A percentile compares a stretch with the other conserved stretches of the same genome.
phyloP scores from a whole-genome alignment of 1,140 invertebrate genomes.

The Drusus annulatus region DNA sequence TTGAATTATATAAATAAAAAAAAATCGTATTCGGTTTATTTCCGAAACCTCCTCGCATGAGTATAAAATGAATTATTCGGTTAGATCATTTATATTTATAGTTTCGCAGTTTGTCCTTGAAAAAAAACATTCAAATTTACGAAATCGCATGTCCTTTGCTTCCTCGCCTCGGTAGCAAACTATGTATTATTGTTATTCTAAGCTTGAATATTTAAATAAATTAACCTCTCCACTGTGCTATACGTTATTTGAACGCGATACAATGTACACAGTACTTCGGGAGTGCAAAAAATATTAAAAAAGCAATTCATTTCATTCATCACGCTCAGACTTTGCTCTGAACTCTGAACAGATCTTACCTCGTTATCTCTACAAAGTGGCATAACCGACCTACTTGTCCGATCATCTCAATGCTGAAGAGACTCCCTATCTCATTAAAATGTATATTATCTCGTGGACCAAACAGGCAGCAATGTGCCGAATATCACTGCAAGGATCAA shows the following conservation, averaged over 20 bases:
- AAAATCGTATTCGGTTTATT: no score
- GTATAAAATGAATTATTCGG: no score
- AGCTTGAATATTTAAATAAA: not conserved
- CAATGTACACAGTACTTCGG: not conserved
- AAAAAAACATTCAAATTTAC: no score
- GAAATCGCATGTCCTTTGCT: no score
- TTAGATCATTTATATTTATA: no score
- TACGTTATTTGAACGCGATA: not conserved
- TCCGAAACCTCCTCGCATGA: no score
- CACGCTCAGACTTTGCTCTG: not conserved
- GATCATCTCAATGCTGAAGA: not conserved
- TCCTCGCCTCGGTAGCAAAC: no score
- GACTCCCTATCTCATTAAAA: not conserved
- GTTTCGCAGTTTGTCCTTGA: no score
- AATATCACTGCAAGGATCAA: no score
- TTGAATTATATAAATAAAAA: no score
- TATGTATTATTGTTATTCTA: not conserved
- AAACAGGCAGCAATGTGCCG: no score
- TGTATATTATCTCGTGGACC: no score
- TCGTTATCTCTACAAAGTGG: conserved; percentile 2
- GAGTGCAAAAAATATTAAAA: conserved; percentile 16
- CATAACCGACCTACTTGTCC: not conserved
- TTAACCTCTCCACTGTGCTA: not conserved
- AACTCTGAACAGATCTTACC: not conserved
- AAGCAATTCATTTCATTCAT: conserved; percentile 30